A percentile compares a stretch with the other conserved stretches of the same genome.
phyloP scores from a whole-genome alignment of 2,113 vertebrate species.

The Alces alces region DNA sequence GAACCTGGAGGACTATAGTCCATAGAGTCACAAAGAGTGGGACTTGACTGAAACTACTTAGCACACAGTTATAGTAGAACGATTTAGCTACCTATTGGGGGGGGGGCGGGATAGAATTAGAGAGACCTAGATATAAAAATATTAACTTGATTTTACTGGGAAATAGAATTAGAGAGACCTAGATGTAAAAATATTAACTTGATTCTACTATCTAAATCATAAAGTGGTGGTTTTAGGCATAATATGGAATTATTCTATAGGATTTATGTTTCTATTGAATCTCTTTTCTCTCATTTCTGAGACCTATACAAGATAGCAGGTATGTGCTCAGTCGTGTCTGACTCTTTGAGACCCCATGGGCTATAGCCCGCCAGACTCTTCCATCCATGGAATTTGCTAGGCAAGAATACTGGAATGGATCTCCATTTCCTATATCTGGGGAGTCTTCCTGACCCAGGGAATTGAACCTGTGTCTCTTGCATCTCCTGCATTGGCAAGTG shows the following conservation, averaged over 20 bases:
- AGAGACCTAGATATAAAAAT: not conserved
- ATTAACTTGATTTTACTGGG: not conserved
- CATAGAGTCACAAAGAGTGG: not conserved
- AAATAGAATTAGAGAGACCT: not conserved
- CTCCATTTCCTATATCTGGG: not conserved
- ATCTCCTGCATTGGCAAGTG: not conserved
- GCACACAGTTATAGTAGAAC: not conserved
- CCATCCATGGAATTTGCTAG: not conserved
- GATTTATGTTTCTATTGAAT: not conserved
- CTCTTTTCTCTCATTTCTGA: not conserved
- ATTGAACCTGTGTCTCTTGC: not conserved
- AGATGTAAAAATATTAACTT: not conserved
- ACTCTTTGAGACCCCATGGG: not conserved
- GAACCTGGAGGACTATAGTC: not conserved
- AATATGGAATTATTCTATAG: not conserved
- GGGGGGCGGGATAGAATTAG: not conserved
- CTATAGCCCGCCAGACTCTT: not conserved
- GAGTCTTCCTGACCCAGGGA: not conserved
- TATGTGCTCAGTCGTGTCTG: accelerated
- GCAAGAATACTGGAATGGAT: not conserved
- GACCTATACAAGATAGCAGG: not conserved
- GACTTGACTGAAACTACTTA: not conserved
- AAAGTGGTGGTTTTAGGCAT: not conserved
- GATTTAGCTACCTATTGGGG: not conserved
- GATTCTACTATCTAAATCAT: not conserved